Evolutionary conservation across 1,140 invertebrate genomes (phyloP).

Genomic region (Tenebrio molitor): DNA sequence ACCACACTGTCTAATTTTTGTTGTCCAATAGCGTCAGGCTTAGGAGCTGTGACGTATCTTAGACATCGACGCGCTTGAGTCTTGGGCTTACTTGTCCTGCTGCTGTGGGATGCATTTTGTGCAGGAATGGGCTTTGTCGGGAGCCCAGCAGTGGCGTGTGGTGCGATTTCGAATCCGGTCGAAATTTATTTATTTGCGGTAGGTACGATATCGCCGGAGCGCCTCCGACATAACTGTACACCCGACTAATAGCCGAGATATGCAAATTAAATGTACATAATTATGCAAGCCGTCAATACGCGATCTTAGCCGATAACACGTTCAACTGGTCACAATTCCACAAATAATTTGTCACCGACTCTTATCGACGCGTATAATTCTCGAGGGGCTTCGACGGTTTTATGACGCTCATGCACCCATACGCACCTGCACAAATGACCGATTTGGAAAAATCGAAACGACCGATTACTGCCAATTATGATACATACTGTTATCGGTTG

Average conservation of each 20-base stretch:
- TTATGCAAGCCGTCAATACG: slow-evolving; percentile 46
- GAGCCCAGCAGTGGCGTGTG: slow-evolving; percentile 4
- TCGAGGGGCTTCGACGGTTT: background rate
- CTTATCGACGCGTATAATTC: slow-evolving; percentile 34
- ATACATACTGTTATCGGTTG: background rate
- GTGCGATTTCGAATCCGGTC: background rate
- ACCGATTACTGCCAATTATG: background rate
- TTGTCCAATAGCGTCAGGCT: no score
- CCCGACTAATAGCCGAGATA: slow-evolving; percentile 47
- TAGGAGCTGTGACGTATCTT: no score
- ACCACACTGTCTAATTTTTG: no score
- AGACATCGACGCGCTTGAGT: no score
- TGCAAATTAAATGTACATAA: slow-evolving; percentile 47
- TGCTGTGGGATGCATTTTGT: no score
- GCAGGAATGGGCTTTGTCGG: no score
- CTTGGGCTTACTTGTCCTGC: no score
- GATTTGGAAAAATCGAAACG: slow-evolving; percentile 2
- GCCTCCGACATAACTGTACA: slow-evolving; percentile 44
- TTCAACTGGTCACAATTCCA: slow-evolving; percentile 46
- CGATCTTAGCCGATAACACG: slow-evolving; percentile 44
- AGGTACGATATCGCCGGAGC: slow-evolving; percentile 32
- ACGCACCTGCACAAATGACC: slow-evolving; percentile 2
- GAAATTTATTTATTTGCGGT: slow-evolving; percentile 38
- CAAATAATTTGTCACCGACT: slow-evolving; percentile 45
- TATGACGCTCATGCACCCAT: slow-evolving; percentile 19